Evolutionary conservation across 1,140 invertebrate genomes (phyloP).

Genomic region (Orchestia grillus): DNA sequence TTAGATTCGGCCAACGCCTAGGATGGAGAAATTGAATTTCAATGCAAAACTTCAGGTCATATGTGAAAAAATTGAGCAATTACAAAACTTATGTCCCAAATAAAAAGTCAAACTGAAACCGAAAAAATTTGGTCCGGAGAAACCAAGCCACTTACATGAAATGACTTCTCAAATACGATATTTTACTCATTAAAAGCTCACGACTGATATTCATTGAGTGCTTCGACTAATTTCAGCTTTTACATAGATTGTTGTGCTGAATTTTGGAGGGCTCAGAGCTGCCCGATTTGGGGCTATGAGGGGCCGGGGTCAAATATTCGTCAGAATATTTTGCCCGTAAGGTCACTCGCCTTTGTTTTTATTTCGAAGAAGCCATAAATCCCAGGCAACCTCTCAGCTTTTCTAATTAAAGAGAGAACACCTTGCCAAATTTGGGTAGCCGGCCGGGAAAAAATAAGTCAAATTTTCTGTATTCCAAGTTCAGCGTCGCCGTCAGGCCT

Average conservation of each 20-base stretch:
- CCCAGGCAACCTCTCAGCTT: conserved; percentile 3
- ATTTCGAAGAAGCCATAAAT: conserved; percentile 36
- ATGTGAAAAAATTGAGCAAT: background rate
- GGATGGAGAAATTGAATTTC: background rate
- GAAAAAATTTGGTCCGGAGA: background rate
- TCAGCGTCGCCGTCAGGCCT: background rate
- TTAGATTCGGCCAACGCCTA: background rate
- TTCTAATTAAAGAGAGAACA: conserved; percentile 55
- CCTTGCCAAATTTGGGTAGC: conserved; percentile 40
- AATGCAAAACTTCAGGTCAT: background rate
- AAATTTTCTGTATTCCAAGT: background rate
- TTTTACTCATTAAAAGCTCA: background rate
- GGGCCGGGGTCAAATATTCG: background rate
- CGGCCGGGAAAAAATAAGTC: background rate
- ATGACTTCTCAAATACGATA: background rate
- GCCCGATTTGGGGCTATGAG: background rate
- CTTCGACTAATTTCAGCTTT: background rate
- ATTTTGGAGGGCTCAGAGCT: background rate
- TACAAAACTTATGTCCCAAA: background rate
- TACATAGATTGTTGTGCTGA: background rate
- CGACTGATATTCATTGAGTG: background rate
- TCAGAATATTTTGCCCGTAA: conserved; percentile 24
- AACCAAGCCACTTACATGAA: background rate
- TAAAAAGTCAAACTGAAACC: background rate
- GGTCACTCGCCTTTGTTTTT: conserved; percentile 15